Evolutionary conservation across 2,113 vertebrate genomes (phyloP), one percentile per base, ranked within the genome.

Genomic region (Chaetura pelagica): DNA sequence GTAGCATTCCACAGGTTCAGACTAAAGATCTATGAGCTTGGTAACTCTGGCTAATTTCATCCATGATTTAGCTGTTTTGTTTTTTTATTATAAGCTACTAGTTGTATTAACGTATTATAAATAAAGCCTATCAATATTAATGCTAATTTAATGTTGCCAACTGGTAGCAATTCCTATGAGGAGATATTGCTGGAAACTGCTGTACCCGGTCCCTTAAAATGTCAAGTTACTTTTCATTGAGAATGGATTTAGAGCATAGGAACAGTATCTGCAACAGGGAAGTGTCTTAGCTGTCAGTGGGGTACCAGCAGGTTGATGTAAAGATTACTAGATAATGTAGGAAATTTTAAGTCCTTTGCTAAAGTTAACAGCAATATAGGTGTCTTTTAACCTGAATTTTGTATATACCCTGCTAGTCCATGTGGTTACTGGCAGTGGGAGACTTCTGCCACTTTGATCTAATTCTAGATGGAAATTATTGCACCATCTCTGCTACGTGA

Each of bases 401-500:
- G 23, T n/a, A 23, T 38, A 58, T 24, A 49, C 8, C 52, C 34
- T 61, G 22, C 52, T 35, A 76, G 64, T 26, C 44, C 38, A 5
- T 92, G 85, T 67, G 61, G 46, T 44, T 58, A 3, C 23, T 80
- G 85, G 68, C 85, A 80, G 23, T 40, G 42, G 71, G 59, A 90
- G 38, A 44, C 76, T 94, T 80, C 57, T 66, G 71, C 83, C 34
- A 17, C 29, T 67, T 48, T 42, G 1, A 88, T 64, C 68, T 46
- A 7, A 90, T 64, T 90, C 68, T 24, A 14, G 35, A 68, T 90
- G 90, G 76, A 95, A 95, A 94, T 66, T 35, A 71, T 75, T 93
- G 57, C 61, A 87, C 85, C 85, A 26, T 93, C 63, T 95, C 87
- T 75, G 58, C 90, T 78, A 14, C 68, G 76, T 1, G 15, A 68